Base-by-base conservation (phyloP, 2,888 invertebrate species). In the Gymnocheta viridis region DNA sequence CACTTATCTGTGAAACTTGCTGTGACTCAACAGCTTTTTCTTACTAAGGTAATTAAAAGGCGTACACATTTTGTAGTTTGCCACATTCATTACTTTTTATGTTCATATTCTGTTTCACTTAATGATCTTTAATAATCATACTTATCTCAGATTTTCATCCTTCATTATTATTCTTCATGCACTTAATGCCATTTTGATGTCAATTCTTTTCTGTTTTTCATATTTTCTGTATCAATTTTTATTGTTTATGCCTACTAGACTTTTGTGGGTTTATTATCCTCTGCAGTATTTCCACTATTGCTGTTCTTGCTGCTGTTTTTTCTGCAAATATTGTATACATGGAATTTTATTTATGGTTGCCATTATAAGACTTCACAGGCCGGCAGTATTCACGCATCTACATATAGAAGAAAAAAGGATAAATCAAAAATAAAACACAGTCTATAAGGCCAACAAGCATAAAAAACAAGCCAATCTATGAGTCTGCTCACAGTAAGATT, bases 321-420 rank as follows among this genome's bases (percentile, higher is more conserved):
- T 70, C 12, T 41, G 17, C 14, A 14, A 10, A 29, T 62, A 51
- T 27, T 51, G 38, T 38, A n/a, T 38, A 41, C 10, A 78, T 29
- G 32, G 17, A 51, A 69, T 78, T 69, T 78, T 69, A 78, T 78
- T 78, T 78, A 78, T 69, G 38, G 29, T 51, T 49, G 2, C 58
- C 58, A 69, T 69, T 77, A 60, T 77, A 77, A 49, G 49, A 69
- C 47, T 38, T 67, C 49, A 69, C 9, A 77, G 67, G 44, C 67
- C 58, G 41, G 38, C 49, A 67, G 22, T 58, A 49, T n/a, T 41
- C 6, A 67, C 51, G 17, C 41, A 44, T 19, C 14, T 12, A 41
- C 19, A 38, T 9, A 64, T 12, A 29, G 7, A 22, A 22, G 0
- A 22, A 17, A 60, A 17, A 24, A 12, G 10, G 2, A 47, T 58